A percentile compares a stretch with the other conserved stretches of the same genome.
These are phyloP conservation scores for Apis florea DNA, from an alignment of 1,140 invertebrate genomes.

Conservation along the genomic window DNA sequence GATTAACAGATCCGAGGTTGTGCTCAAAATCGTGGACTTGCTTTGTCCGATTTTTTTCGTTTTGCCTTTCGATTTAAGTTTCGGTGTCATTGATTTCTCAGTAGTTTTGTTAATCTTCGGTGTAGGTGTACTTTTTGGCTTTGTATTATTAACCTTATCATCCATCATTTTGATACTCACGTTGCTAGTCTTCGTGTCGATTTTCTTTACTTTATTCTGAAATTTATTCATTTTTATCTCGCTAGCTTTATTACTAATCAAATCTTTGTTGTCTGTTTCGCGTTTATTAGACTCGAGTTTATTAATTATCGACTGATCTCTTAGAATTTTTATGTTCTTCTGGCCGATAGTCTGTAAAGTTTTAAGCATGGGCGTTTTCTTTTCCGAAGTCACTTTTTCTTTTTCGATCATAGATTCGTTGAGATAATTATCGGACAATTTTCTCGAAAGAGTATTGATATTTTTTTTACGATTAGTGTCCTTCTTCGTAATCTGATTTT, in stretches of 20 bases:
- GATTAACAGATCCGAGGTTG: background rate
- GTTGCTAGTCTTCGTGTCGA: background rate
- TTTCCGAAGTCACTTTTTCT: background rate
- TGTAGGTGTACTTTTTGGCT: background rate
- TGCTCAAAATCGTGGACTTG: conserved; percentile 51
- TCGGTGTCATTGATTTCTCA: background rate
- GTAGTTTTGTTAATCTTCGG: background rate
- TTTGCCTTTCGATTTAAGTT: background rate
- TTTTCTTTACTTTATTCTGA: background rate
- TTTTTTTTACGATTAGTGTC: background rate
- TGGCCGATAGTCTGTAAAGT: background rate
- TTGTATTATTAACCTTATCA: background rate
- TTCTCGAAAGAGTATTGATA: background rate
- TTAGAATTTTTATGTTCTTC: conserved; percentile 3
- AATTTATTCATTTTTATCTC: background rate
- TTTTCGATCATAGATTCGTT: background rate
- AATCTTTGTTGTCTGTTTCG: background rate
- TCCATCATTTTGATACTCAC: background rate
- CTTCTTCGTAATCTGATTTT: background rate
- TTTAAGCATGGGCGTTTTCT: background rate
- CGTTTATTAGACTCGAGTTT: conserved; percentile 19
- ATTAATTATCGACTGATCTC: background rate
- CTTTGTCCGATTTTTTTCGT: conserved; percentile 28
- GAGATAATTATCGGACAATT: conserved; percentile 11
- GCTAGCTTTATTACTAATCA: accelerated